Base-by-base conservation (phyloP, 2,888 invertebrate species). In the Molanna angustata region DNA sequence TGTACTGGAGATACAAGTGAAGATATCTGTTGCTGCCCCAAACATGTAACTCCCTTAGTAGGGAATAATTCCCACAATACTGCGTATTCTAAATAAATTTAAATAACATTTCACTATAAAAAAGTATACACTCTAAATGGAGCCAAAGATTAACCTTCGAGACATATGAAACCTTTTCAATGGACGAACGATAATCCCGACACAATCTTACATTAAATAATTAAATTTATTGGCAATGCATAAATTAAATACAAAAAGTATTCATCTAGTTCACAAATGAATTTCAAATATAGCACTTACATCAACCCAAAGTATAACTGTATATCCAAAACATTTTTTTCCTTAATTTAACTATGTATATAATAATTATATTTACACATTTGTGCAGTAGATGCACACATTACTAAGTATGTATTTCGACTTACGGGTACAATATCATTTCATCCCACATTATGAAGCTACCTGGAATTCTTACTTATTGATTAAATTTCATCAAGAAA, bases 1-100 rank as follows among this genome's bases (percentile, higher is more conserved):
- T 59, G 59, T 59, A 52, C 59, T 59, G 56, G 57, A 60, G 55
- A 54, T 57, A 56, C 56, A 53, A 52, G 41, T 47, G 52, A 41
- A 55, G 51, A n/a, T 47, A 49, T 35, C 50, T 41, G 49, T 32
- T 43, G 54, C 54, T 54, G 54, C 54, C 54, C 32, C 41, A 33
- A 49, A 49, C 39, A 33, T 44, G 54, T 47, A 50, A 46, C 49
- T 46, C 56, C 56, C 35, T 7, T 48, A 45, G 33, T 40, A 50
- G 27, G 39, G 46, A 55, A 47, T 46, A 49, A 48, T 49, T 55
- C 52, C 46, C 18, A 35, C 43, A 53, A 53, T 49, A 49, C 54
- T 54, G 49, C 49, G 33, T 49, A 21, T 43, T 39, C 49, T 49
- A 49, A 49, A 33, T 20, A 42, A 49, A 49, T 49, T 49, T 56